These are phyloP conservation scores for Cybosia mesomella DNA, from an alignment of 2,888 invertebrate species.

Conservation along the genomic window DNA sequence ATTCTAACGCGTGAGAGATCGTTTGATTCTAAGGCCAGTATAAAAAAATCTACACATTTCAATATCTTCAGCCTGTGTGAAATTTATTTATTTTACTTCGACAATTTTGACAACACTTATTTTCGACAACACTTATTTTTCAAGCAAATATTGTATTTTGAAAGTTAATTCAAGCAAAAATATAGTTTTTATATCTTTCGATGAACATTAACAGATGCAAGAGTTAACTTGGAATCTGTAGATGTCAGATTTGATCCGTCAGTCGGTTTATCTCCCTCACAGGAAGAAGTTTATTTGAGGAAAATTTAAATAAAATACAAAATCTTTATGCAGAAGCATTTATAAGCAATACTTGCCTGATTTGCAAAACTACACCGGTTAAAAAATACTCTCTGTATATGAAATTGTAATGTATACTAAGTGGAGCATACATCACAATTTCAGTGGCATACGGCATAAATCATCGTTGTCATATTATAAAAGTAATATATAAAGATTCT, in stretches of 20 bases:
- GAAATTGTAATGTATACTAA: not conserved
- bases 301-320: not conserved
- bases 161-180: not conserved
- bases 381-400: not conserved
- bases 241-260: not conserved
- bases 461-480: conserved; percentile 24
- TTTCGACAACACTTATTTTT: no score
- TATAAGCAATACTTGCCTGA: not conserved
- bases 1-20: conserved; percentile 6
- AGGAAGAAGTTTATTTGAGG: not conserved
- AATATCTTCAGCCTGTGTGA: not conserved
- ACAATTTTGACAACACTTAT: no score
- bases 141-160: no score
- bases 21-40: not conserved
- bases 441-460: conserved; percentile 1
- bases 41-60: not conserved
- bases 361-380: not conserved
- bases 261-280: not conserved
- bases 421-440: not conserved
- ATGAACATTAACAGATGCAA: not conserved
- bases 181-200: not conserved
- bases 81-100: not conserved
- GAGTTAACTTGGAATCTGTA: not conserved
- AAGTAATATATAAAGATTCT: conserved; percentile 43
- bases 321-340: not conserved